Evolutionary conservation across 2,888 invertebrate species (phyloP).

Genomic region (Diaphora mendica): DNA sequence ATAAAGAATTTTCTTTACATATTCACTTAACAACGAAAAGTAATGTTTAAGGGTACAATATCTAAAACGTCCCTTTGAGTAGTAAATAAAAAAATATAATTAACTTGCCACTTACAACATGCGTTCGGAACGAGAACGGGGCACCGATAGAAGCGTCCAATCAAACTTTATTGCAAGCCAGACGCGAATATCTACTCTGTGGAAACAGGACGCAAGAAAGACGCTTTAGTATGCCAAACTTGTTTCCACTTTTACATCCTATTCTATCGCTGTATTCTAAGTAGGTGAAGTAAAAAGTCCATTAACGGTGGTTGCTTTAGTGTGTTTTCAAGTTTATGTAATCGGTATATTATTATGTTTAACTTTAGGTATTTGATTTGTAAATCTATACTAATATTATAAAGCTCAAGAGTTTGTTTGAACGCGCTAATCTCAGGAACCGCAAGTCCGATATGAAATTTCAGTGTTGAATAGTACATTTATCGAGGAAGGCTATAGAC

Average conservation of each 20-base stretch:
- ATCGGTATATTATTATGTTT: neutral
- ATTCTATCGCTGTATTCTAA: constrained; percentile 39
- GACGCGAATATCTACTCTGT: constrained; percentile 48
- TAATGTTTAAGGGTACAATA: neutral
- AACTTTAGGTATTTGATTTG: neutral
- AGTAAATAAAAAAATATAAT: constrained; percentile 28
- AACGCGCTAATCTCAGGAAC: no score
- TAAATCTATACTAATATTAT: neutral
- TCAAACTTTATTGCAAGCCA: constrained; percentile 67
- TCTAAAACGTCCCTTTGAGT: neutral
- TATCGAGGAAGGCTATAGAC: no score
- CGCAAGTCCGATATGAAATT: no score
- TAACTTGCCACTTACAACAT: constrained; percentile 19
- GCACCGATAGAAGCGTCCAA: constrained; percentile 57
- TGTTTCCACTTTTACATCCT: constrained; percentile 41
- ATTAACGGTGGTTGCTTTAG: constrained; percentile 25
- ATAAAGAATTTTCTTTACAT: no score
- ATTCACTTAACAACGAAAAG: no score
- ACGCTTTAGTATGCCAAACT: constrained; percentile 40
- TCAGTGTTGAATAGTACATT: no score
- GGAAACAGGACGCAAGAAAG: constrained; percentile 23
- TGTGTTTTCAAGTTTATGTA: constrained; percentile 14
- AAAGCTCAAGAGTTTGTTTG: no score
- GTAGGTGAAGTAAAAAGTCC: constrained; percentile 26
- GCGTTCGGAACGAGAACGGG: constrained; percentile 15